A percentile compares a stretch with the other conserved stretches of the same genome.
phyloP scores from a whole-genome alignment of 2,113 vertebrate genomes.

The Pelodiscus sinensis region DNA sequence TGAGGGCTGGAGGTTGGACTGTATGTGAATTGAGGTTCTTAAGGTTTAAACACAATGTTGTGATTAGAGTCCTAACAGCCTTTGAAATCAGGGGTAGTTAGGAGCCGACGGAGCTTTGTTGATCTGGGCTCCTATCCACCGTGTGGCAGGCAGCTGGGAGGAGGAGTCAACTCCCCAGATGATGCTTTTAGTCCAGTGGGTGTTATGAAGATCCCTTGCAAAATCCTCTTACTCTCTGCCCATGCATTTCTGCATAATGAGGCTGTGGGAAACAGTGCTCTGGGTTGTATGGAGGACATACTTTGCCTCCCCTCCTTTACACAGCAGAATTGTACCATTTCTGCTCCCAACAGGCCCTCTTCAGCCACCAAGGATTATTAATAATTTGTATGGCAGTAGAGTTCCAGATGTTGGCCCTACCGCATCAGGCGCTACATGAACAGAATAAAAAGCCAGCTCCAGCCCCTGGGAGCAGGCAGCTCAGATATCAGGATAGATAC shows the following conservation, averaged over 20 bases:
- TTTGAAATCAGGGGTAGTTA: background rate
- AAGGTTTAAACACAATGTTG: constrained; percentile 45
- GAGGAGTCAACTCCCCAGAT: background rate
- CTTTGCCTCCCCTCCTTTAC: background rate
- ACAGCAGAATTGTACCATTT: background rate
- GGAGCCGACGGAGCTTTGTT: background rate
- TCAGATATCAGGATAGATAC: background rate
- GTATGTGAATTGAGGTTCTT: constrained; percentile 51
- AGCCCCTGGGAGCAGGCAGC: background rate
- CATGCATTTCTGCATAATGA: background rate
- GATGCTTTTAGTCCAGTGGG: background rate
- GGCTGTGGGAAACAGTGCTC: background rate
- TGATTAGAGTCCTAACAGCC: constrained; percentile 18
- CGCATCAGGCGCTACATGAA: background rate
- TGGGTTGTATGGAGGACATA: background rate
- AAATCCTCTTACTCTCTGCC: background rate
- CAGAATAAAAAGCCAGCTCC: background rate
- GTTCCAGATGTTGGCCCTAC: no score
- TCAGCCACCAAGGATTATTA: background rate
- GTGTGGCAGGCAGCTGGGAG: background rate
- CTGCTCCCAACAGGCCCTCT: background rate
- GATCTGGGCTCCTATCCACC: background rate
- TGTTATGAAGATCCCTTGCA: background rate
- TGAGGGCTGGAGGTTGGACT: constrained; percentile 56
- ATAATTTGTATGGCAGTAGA: no score